Evolutionary conservation across 2,113 vertebrate genomes (phyloP), one percentile per base, ranked within the genome.

Genomic region (Hymenochirus boettgeri): DNA sequence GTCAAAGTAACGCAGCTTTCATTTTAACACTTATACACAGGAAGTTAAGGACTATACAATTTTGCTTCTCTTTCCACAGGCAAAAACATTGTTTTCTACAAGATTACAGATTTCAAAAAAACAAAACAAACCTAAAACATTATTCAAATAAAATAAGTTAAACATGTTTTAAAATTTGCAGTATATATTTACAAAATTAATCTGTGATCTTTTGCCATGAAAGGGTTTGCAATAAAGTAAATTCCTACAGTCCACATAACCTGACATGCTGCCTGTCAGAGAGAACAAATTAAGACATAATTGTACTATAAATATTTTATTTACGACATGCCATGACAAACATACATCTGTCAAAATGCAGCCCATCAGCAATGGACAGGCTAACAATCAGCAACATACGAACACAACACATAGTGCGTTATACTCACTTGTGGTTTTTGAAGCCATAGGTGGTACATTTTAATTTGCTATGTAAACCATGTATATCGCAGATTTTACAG

Each of bases 1-100:
- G n/a, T n/a, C n/a, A n/a, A n/a, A n/a, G n/a, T 77, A 86, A 85
- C 83, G 86, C 87, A 90, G 86, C 86, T 84, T 91, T 86, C 78
- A 81, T 77, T 73, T 80, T n/a, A n/a, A 47, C 2, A 72, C 80
- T 70, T 79, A 80, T 52, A 76, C 77, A 79, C 77, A 73, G 85
- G 70, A 81, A 66, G 73, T 83, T 74, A 75, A 76, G 83, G 65
- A 65, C 71, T 82, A 77, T 48, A 73, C 79, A 82, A 82, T 81
- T 79, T 39, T 74, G 78, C 69, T 74, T 83, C 80, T 81, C 77
- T 85, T 89, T 86, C 86, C 76, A 82, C 66, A 89, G 82, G 81
- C 81, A 87, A 86, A 83, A 83, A 80, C n/a, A n/a, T n/a, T 81
- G 55, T 83, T 73, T 79, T 76, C 61, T 70, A 75, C 77, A 74